Conservation (phyloP, 2,888 invertebrate species). For the Athripsodes cinereus region DNA sequence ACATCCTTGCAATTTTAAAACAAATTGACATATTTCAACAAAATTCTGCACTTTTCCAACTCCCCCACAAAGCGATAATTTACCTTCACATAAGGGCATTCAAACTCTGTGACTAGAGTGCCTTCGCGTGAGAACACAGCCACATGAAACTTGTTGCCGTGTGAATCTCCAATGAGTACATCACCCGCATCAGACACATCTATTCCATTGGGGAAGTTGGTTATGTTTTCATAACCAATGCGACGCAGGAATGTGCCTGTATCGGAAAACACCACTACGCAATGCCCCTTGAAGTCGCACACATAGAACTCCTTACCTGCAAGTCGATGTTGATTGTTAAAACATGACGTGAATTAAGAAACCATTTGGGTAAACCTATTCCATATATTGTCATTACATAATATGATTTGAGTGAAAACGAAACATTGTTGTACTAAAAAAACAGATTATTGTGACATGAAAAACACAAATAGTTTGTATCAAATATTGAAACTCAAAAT, state of each 20-base stretch:
- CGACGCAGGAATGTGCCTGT: conserved; percentile 86
- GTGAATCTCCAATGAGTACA: conserved; percentile 93
- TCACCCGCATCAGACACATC: conserved; percentile 97
- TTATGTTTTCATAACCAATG: conserved; percentile 92
- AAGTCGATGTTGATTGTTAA: too few species aligned
- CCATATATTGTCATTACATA: too few species aligned
- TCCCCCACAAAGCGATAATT: too few species aligned
- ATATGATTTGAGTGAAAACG: too few species aligned
- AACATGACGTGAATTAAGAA: too few species aligned
- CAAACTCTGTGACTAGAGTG: conserved; percentile 82
- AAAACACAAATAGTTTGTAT: too few species aligned
- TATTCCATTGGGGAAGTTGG: conserved; percentile 96
- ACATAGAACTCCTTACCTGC: conserved; percentile 89
- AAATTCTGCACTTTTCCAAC: too few species aligned
- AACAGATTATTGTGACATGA: too few species aligned
- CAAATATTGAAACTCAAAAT: too few species aligned
- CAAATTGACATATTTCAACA: too few species aligned
- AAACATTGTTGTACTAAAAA: too few species aligned
- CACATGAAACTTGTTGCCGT: conserved; percentile 96
- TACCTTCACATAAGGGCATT: conserved; percentile 98
- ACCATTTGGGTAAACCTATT: neutral
- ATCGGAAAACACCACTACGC: conserved; percentile 93
- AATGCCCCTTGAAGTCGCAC: conserved; percentile 97
- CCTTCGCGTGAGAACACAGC: conserved; percentile 92
- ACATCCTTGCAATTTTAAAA: too few species aligned